Base-by-base conservation (phyloP, 2,113 vertebrate genomes). In the Scophthalmus maximus region DNA sequence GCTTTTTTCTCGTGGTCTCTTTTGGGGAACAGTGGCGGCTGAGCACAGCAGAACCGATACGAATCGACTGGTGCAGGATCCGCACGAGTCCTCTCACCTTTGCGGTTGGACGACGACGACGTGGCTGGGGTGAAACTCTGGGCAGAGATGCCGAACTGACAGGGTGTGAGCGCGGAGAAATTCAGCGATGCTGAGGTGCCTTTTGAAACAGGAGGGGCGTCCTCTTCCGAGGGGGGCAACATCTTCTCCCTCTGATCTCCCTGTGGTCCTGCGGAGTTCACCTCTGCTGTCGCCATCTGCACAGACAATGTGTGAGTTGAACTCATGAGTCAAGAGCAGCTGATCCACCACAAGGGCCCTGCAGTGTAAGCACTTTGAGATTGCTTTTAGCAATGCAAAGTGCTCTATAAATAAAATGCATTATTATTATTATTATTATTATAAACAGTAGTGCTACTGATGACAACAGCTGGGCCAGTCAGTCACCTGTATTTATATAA, bases 71-170 rank as follows among this genome's bases (percentile, higher is more conserved):
- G 14, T 26, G 5, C 12, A n/a, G n/a, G n/a, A n/a, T n/a, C n/a
- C n/a, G n/a, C n/a, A n/a, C n/a, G n/a, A n/a, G n/a, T n/a, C n/a
- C n/a, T 15, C 76, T 90, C 46, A 94, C 94, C 92, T 92, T 91
- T 93, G 34, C 5, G 17, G 20, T 70, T 66, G 27, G 88, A 52
- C 1, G 68, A 46, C 27, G 88, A 52, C 1, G 68, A 46, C 11
- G 76, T 66, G 4, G 66, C 73, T 1, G 88, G 83, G 10, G 71
- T 78, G 53, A 94, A 94, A 65, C 93, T 94, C 40, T 88, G 58
- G 5, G 73, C 36, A 38, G 90, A 89, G 59, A 94, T 94, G 30
- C 93, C 92, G 75, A 94, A 92, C 55, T 89, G 81, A 73, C 32
- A 61, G 0, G 91, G 83, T 7, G 90, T 92, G 38, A 92, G 70